Conservation (phyloP, 2,888 invertebrate genomes). For the Drosophila histrio region DNA sequence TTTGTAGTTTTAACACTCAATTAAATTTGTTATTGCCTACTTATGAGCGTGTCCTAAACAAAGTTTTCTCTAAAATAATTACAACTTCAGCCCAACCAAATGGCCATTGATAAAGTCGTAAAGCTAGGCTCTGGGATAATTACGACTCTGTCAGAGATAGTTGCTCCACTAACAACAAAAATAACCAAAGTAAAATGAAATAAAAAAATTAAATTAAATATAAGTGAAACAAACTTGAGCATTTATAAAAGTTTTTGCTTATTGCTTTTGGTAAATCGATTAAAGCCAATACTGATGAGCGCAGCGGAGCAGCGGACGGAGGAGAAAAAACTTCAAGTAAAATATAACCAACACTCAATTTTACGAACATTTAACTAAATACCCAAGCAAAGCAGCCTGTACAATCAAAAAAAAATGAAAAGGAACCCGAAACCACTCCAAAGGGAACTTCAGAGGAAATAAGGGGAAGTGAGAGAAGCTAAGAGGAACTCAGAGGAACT, state of each 20-base stretch:
- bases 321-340: conserved; percentile 35
- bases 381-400: conserved; percentile 30
- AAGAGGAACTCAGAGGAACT: neutral
- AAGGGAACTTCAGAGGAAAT: neutral
- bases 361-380: conserved; percentile 77
- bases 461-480: conserved; percentile 22
- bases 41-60: conserved; percentile 12
- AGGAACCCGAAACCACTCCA: neutral
- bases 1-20: conserved; percentile 16
- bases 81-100: conserved; percentile 23
- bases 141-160: conserved; percentile 30
- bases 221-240: conserved; percentile 60
- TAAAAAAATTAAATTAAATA: conserved; percentile 11
- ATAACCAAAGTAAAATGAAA: neutral
- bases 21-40: conserved; percentile 13
- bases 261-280: conserved; percentile 70
- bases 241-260: conserved; percentile 69
- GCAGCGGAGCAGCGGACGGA: neutral
- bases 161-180: neutral
- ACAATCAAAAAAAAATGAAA: neutral
- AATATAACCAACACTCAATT: conserved; percentile 69
- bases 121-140: conserved; percentile 59
- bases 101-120: conserved; percentile 61
- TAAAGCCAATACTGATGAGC: conserved; percentile 48
- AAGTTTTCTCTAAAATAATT: conserved; percentile 37